Evolutionary conservation across 2,888 invertebrate species (phyloP).

Genomic region (Smittia sp.): DNA sequence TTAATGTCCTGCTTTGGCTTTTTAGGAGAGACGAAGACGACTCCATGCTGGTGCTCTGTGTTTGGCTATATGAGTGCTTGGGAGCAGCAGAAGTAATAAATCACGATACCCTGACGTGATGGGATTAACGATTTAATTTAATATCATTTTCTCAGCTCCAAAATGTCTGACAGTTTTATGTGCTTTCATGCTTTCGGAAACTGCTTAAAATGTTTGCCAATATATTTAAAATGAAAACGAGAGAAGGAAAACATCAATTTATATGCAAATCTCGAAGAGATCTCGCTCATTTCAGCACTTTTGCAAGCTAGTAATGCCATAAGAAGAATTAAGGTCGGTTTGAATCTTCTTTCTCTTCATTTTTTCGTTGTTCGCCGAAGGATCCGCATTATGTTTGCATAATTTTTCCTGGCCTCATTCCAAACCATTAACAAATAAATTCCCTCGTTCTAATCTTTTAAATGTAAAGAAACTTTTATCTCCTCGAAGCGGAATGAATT

Average conservation of each 20-base stretch:
- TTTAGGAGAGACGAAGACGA: background rate
- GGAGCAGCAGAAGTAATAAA: slow-evolving; percentile 7
- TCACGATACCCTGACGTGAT: slow-evolving; percentile 1
- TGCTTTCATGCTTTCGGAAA: background rate
- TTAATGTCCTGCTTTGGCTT: background rate
- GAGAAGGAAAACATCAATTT: slow-evolving; percentile 26
- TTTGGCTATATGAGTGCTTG: too few species aligned
- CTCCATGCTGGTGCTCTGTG: background rate
- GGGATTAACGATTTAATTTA: background rate
- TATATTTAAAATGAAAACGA: slow-evolving; percentile 2
- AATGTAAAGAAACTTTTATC: slow-evolving; percentile 8
- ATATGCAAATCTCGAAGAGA: slow-evolving; percentile 33
- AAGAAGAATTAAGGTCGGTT: slow-evolving; percentile 7
- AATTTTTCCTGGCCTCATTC: background rate
- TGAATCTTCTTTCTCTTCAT: background rate
- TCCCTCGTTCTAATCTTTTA: background rate
- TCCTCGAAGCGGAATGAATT: background rate
- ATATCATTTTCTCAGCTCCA: slow-evolving; percentile 8
- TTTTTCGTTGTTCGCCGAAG: background rate
- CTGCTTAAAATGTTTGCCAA: slow-evolving; percentile 3
- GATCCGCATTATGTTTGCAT: slow-evolving; percentile 9
- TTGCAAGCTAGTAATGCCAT: slow-evolving; percentile 2
- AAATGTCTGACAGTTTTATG: slow-evolving; percentile 9
- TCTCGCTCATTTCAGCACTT: slow-evolving; percentile 35
- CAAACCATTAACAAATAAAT: slow-evolving; percentile 9